Evolutionary conservation across 2,113 vertebrate genomes (phyloP).

Genomic region (Cyanoderma ruficeps): DNA sequence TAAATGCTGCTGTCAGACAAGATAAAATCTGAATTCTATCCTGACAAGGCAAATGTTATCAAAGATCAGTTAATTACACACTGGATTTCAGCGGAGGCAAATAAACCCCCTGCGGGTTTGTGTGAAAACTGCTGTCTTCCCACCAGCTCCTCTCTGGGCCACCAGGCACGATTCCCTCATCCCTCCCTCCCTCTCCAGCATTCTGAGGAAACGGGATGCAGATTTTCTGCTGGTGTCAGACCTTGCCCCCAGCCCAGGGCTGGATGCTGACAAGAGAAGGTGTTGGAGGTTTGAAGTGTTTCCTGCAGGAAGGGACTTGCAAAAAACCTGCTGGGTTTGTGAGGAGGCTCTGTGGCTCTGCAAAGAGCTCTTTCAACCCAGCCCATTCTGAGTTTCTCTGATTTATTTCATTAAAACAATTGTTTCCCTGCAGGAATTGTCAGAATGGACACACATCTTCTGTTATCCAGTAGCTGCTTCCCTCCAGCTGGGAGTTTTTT

Average conservation of each 20-base stretch:
- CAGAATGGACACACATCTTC: not conserved
- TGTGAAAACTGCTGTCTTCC: not conserved
- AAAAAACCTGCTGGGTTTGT: not conserved
- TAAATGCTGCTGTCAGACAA: slow-evolving; percentile 60
- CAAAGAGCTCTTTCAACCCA: not conserved
- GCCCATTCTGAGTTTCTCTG: not conserved
- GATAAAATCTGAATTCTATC: slow-evolving; percentile 68
- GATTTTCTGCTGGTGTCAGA: not conserved
- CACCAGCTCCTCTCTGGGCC: not conserved
- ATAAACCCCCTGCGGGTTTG: not conserved
- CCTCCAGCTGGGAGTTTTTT: not conserved
- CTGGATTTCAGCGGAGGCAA: slow-evolving; percentile 43
- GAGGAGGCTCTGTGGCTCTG: not conserved
- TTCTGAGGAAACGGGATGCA: rapidly evolving
- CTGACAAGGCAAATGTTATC: slow-evolving; percentile 68
- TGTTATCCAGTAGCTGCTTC: not conserved
- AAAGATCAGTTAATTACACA: slow-evolving; percentile 68
- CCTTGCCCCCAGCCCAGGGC: not conserved
- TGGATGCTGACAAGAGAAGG: not conserved
- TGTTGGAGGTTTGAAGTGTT: not conserved
- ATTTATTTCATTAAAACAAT: not conserved
- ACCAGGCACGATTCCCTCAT: not conserved
- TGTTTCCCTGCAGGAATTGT: not conserved
- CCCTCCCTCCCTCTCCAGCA: not conserved
- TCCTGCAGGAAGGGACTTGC: not conserved